Percentiles rank a stretch among this genome's conserved stretches.
phyloP scores from a whole-genome alignment of 2,113 vertebrate genomes.

The Phodopus roborovskii region DNA sequence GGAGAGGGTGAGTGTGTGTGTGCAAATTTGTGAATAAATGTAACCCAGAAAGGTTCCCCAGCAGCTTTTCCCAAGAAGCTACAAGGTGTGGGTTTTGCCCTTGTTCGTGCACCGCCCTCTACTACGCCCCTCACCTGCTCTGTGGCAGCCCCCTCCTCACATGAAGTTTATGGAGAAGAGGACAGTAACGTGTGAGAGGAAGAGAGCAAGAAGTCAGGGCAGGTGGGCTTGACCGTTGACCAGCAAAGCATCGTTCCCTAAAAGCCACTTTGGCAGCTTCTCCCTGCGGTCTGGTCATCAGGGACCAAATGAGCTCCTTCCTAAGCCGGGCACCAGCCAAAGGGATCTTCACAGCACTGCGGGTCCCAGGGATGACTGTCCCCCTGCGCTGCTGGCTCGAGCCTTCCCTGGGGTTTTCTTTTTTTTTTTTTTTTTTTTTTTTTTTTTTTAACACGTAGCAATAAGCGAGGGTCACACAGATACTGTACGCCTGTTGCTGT shows the following conservation, averaged over 20 bases:
- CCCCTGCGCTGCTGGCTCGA: background rate
- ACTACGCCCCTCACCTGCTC: background rate
- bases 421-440: no score
- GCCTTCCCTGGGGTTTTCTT: no score
- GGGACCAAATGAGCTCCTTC: background rate
- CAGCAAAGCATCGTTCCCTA: background rate
- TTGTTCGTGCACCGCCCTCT: background rate
- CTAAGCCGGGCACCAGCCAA: background rate
- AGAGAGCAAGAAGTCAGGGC: background rate
- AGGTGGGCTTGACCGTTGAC: background rate
- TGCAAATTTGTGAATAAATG: background rate
- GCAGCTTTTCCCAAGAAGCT: background rate
- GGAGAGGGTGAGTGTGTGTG: background rate
- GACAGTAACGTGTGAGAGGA: background rate
- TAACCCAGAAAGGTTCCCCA: background rate
- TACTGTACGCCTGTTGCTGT: background rate
- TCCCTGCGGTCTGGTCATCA: background rate
- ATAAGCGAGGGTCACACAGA: background rate
- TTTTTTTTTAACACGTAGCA: background rate
- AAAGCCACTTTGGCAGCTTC: background rate
- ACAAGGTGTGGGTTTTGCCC: background rate
- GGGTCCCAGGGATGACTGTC: no score
- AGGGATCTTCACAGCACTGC: background rate
- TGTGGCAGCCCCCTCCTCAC: background rate
- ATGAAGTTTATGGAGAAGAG: background rate